Evolutionary conservation across 2,113 vertebrate genomes (phyloP).

Genomic region (Pygoscelis antarcticus): DNA sequence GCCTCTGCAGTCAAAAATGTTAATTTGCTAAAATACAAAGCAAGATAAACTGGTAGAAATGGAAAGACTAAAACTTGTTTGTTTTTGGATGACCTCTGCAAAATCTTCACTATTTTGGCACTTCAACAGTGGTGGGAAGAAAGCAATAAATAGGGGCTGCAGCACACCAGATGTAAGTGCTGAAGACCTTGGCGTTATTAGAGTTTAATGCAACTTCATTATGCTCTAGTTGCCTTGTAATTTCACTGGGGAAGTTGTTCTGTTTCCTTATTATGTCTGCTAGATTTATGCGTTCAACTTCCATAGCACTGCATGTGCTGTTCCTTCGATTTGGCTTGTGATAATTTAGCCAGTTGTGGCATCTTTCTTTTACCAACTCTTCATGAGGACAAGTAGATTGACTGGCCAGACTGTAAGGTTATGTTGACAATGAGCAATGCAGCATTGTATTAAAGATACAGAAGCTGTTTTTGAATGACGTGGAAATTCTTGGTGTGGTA

Average conservation of each 20-base stretch:
- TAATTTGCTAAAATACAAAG: neutral
- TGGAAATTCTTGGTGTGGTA: neutral
- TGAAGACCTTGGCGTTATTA: neutral
- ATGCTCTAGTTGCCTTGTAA: conserved; percentile 4
- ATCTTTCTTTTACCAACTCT: neutral
- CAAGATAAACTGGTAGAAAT: neutral
- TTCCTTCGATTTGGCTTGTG: neutral
- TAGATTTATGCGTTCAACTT: neutral
- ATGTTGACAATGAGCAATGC: neutral
- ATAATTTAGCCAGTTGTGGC: rapidly evolving
- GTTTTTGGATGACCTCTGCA: neutral
- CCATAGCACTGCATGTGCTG: neutral
- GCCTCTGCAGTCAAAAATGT: neutral
- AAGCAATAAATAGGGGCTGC: neutral
- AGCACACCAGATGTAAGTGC: neutral
- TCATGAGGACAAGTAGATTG: neutral
- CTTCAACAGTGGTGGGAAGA: neutral
- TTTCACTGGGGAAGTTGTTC: neutral
- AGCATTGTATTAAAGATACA: neutral
- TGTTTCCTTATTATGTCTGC: neutral
- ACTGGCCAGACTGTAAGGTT: neutral
- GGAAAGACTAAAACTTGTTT: neutral
- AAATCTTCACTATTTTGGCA: neutral
- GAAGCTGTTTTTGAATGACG: neutral
- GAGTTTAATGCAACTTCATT: conserved; percentile 6